A percentile compares a stretch with the other conserved stretches of the same genome.
Conservation (phyloP, 2,797 vertebrate genomes). For the Telmatherina bonti region DNA sequence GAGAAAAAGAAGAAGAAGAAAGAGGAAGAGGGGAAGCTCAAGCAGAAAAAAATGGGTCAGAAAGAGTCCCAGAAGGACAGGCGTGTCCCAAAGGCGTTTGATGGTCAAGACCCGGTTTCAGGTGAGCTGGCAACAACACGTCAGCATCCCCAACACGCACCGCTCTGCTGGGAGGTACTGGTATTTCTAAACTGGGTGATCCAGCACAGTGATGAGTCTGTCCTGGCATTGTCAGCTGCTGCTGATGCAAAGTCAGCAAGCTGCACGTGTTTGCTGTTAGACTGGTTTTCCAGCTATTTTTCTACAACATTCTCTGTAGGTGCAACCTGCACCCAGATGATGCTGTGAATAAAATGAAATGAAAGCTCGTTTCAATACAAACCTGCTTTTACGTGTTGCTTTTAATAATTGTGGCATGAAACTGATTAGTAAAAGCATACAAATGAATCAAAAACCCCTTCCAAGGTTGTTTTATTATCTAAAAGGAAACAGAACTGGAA, state of each 20-base stretch:
- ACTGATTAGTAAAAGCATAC: not conserved
- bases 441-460: not conserved
- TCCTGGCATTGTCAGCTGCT: slow-evolving; percentile 53
- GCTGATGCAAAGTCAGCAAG: slow-evolving; percentile 52
- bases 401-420: not conserved
- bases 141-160: slow-evolving; percentile 22
- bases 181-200: slow-evolving; percentile 63
- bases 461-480: not conserved
- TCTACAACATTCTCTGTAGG: not conserved
- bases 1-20: slow-evolving; percentile 71
- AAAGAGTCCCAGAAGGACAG: slow-evolving; percentile 88
- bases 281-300: not conserved
- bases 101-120: slow-evolving; percentile 28
- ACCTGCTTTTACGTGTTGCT: too few species aligned
- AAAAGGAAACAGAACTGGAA: not conserved
- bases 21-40: slow-evolving; percentile 69
- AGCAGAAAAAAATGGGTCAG: slow-evolving; percentile 71
- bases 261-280: slow-evolving; percentile 32
- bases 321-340: not conserved
- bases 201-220: slow-evolving; percentile 22
- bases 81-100: slow-evolving; percentile 34
- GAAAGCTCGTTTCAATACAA: too few species aligned
- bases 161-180: slow-evolving; percentile 42
- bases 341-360: too few species aligned
- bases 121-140: slow-evolving; percentile 28